These are phyloP conservation scores for Heliconius erato DNA, from an alignment of 2,888 invertebrate species.

Conservation along the genomic window DNA sequence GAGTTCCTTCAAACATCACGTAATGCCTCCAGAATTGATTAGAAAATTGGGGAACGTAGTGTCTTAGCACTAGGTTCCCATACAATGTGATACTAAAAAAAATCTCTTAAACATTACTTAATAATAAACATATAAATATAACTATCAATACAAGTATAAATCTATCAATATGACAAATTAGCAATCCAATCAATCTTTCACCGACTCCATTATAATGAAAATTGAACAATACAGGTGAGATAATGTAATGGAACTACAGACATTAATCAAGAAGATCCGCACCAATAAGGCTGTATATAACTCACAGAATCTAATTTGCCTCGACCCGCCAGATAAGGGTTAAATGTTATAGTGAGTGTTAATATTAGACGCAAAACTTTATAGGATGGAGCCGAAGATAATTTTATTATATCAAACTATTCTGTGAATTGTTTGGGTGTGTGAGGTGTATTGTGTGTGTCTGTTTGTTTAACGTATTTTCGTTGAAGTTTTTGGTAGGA, in stretches of 20 bases:
- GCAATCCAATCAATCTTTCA: slow-evolving; percentile 28
- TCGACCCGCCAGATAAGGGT: slow-evolving; percentile 54
- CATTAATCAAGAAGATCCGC: slow-evolving; percentile 57
- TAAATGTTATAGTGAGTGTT: slow-evolving; percentile 56
- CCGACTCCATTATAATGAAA: slow-evolving; percentile 38
- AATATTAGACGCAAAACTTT: slow-evolving; percentile 55
- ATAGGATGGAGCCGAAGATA: slow-evolving; percentile 44
- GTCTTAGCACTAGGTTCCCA: too few relatives aligned
- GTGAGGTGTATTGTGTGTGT: not conserved
- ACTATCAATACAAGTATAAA: not conserved
- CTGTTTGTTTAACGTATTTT: not conserved
- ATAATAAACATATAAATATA: not conserved
- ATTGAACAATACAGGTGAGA: slow-evolving; percentile 48
- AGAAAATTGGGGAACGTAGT: too few relatives aligned
- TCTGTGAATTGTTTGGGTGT: slow-evolving; percentile 3
- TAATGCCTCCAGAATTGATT: too few relatives aligned
- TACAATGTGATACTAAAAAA: too few relatives aligned
- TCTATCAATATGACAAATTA: slow-evolving; percentile 23
- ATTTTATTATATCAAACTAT: slow-evolving; percentile 48
- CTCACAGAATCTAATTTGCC: slow-evolving; percentile 57
- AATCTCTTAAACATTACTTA: too few relatives aligned
- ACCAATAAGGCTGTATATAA: slow-evolving; percentile 58
- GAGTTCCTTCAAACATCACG: too few relatives aligned
- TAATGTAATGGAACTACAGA: slow-evolving; percentile 50
- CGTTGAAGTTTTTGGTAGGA: not conserved